Conservation (phyloP, 2,797 vertebrate genomes). For the Monodelphis domestica region DNA sequence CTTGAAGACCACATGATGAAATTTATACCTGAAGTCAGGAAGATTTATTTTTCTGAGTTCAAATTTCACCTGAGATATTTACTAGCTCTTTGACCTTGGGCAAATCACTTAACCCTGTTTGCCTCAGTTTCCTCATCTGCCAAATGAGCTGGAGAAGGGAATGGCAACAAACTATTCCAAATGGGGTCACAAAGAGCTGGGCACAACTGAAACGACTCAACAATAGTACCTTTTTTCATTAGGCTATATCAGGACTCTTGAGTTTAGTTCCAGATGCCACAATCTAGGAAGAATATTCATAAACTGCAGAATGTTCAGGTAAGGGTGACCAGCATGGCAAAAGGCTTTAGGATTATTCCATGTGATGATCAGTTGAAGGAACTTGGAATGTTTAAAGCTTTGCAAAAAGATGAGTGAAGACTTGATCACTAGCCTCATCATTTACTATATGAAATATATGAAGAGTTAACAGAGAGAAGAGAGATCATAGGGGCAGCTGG, state of each 20-base stretch:
- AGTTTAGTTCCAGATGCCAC: not conserved
- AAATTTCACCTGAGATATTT: too few species aligned
- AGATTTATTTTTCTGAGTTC: too few species aligned
- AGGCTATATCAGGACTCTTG: not conserved
- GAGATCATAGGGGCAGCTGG: too few species aligned
- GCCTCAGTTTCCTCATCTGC: too few species aligned
- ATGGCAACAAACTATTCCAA: too few species aligned
- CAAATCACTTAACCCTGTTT: too few species aligned
- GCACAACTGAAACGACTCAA: too few species aligned
- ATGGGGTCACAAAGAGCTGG: too few species aligned
- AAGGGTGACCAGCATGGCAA: not conserved
- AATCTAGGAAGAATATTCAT: not conserved
- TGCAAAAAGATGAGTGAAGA: not conserved
- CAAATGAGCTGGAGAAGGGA: too few species aligned
- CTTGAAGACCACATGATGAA: not conserved
- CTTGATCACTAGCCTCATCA: not conserved
- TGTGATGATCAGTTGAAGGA: not conserved
- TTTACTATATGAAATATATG: not conserved
- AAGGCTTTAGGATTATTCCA: not conserved
- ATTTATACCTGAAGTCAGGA: too few species aligned
- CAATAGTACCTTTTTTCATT: not conserved
- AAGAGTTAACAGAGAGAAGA: not conserved
- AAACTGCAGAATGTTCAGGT: not conserved
- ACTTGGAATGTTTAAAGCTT: not conserved
- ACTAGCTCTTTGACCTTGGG: too few species aligned